Evolutionary conservation across 2,888 invertebrate genomes (phyloP).

Genomic region (Camptogramma bilineatum): DNA sequence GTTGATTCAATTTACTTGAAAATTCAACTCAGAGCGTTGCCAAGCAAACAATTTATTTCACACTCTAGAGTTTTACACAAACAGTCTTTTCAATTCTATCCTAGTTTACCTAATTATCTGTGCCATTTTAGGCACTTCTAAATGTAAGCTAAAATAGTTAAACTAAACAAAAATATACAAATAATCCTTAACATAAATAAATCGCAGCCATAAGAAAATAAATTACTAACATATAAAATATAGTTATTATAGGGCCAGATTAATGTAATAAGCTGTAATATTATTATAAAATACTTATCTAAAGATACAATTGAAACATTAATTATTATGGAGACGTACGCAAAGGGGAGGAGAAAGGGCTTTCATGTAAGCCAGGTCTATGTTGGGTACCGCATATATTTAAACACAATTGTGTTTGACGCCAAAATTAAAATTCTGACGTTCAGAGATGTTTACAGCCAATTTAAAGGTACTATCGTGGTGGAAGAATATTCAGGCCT

Average conservation of each 20-base stretch:
- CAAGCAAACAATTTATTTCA: slow-evolving; percentile 24
- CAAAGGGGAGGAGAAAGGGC: slow-evolving; percentile 23
- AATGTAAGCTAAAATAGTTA: slow-evolving; percentile 21
- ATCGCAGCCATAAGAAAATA: slow-evolving; percentile 23
- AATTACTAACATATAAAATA: slow-evolving; percentile 11
- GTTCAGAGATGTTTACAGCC: not conserved
- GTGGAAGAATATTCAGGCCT: not conserved
- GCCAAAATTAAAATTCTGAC: not conserved
- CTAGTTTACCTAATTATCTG: slow-evolving; percentile 19
- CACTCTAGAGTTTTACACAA: slow-evolving; percentile 26
- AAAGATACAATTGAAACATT: slow-evolving; percentile 14
- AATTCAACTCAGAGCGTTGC: slow-evolving; percentile 11
- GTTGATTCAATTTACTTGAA: not conserved
- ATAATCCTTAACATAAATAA: slow-evolving; percentile 19
- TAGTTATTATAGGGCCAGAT: not conserved
- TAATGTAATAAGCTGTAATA: slow-evolving; percentile 20
- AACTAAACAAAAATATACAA: slow-evolving; percentile 18
- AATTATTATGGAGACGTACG: slow-evolving; percentile 10
- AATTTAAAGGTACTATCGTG: not conserved
- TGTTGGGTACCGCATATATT: not conserved
- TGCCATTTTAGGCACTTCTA: slow-evolving; percentile 18
- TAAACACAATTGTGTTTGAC: not conserved
- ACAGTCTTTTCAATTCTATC: slow-evolving; percentile 40
- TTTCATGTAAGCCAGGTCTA: not conserved
- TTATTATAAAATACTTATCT: slow-evolving; percentile 8